phyloP scores from a whole-genome alignment of 2,113 vertebrate genomes.

The Anoplopoma fimbria region DNA sequence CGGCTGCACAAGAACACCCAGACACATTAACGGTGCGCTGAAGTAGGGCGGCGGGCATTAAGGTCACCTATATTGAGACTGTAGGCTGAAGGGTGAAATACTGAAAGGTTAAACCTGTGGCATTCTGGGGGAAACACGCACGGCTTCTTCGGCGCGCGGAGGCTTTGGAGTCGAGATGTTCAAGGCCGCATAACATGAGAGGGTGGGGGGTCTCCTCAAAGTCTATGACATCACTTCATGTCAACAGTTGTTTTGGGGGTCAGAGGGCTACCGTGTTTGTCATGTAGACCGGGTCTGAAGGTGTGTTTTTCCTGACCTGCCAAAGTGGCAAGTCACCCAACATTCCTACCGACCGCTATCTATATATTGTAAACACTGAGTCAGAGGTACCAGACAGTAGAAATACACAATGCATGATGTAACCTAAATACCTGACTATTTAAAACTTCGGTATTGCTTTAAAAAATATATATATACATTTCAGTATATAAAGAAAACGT shows the following conservation, averaged over 20 bases:
- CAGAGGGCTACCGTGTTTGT: not conserved
- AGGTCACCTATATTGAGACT: constrained; percentile 52
- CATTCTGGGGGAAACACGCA: not conserved
- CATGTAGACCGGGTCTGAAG: no score
- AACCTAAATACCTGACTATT: no score
- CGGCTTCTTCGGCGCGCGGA: not conserved
- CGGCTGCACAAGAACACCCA: not conserved
- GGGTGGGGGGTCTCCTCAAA: not conserved
- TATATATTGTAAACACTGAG: no score
- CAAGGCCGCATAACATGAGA: not conserved
- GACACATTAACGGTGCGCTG: constrained; percentile 27
- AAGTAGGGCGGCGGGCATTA: constrained; percentile 56
- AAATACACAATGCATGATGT: no score
- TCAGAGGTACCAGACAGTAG: no score
- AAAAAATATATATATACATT: no score
- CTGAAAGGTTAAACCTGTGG: constrained; percentile 56
- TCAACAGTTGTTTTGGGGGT: not conserved
- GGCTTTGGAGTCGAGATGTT: not conserved
- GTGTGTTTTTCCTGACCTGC: no score
- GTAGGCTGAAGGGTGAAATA: constrained; percentile 47
- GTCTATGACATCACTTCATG: not conserved
- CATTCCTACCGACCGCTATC: no score
- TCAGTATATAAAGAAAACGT: no score
- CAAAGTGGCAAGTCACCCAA: no score
- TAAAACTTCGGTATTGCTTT: no score